phyloP scores from a whole-genome alignment of 2,113 vertebrate genomes.

The Tragulus kanchil region DNA sequence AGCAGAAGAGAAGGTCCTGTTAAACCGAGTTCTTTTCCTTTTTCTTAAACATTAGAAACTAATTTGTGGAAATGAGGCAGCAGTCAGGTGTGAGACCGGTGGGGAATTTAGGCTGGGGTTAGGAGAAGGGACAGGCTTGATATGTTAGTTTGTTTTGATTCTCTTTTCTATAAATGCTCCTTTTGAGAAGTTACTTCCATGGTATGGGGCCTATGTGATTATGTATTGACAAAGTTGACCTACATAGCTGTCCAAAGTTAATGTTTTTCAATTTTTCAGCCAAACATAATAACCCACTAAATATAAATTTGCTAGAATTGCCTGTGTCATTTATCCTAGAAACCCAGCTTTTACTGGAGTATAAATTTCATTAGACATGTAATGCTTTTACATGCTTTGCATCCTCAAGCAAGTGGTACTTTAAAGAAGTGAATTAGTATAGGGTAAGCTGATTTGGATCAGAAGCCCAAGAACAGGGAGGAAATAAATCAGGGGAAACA shows the following conservation, averaged over 20 bases:
- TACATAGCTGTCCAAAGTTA: constrained; percentile 32
- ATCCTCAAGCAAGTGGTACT: constrained; percentile 34
- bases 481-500: constrained; percentile 52
- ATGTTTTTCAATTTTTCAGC: constrained; percentile 45
- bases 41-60: not conserved
- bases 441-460: constrained; percentile 49
- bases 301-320: constrained; percentile 54
- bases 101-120: not conserved
- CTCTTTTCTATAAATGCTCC: not conserved
- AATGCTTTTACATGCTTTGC: constrained; percentile 28
- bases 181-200: constrained; percentile 45
- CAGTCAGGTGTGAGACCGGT: not conserved
- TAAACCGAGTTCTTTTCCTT: not conserved
- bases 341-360: constrained; percentile 13
- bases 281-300: constrained; percentile 33
- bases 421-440: constrained; percentile 59
- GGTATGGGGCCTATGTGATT: constrained; percentile 36
- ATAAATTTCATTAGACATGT: constrained; percentile 2
- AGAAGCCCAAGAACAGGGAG: constrained; percentile 50
- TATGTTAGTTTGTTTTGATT: constrained; percentile 40
- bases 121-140: not conserved
- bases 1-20: not conserved
- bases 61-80: constrained; percentile 16
- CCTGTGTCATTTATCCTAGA: constrained; percentile 48
- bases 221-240: constrained; percentile 38